Conservation (phyloP, 2,888 invertebrate genomes). For the Mesorhabditis spiculigera region DNA sequence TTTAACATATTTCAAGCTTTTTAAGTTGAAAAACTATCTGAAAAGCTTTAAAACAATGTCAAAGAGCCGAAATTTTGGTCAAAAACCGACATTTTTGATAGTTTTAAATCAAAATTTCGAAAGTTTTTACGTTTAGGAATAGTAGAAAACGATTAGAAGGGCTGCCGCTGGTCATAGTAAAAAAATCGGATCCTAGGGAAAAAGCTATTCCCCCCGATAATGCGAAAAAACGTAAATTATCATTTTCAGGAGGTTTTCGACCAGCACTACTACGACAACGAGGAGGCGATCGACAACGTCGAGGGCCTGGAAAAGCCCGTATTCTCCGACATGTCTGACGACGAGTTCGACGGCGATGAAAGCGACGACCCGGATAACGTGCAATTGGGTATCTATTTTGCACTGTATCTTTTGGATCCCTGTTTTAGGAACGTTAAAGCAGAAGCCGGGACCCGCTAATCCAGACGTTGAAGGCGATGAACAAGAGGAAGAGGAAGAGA, state of each 20-base stretch:
- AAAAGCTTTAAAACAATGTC: too few relatives aligned
- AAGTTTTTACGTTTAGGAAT: too few relatives aligned
- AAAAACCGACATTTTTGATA: too few relatives aligned
- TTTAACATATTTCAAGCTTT: too few relatives aligned
- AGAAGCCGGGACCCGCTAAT: slow-evolving; percentile 45
- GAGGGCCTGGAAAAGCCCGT: slow-evolving; percentile 74
- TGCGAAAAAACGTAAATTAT: not conserved
- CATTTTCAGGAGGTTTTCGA: slow-evolving; percentile 72
- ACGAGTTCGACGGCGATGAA: slow-evolving; percentile 12
- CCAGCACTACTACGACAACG: slow-evolving; percentile 78
- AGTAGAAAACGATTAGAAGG: too few relatives aligned
- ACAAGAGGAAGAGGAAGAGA: slow-evolving; percentile 15
- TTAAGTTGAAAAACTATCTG: too few relatives aligned
- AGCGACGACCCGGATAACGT: slow-evolving; percentile 48
- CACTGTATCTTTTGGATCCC: not conserved
- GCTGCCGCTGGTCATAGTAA: too few relatives aligned
- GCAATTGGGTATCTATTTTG: slow-evolving; percentile 61
- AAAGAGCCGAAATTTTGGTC: too few relatives aligned
- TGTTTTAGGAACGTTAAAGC: slow-evolving; percentile 18
- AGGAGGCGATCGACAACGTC: slow-evolving; percentile 65
- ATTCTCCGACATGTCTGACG: slow-evolving; percentile 66
- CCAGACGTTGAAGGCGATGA: slow-evolving; percentile 6
- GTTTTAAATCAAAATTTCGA: too few relatives aligned
- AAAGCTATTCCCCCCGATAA: not conserved
- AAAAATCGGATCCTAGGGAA: not conserved